phyloP scores from a whole-genome alignment of 1,140 invertebrate species.

The Pararge aegeria region DNA sequence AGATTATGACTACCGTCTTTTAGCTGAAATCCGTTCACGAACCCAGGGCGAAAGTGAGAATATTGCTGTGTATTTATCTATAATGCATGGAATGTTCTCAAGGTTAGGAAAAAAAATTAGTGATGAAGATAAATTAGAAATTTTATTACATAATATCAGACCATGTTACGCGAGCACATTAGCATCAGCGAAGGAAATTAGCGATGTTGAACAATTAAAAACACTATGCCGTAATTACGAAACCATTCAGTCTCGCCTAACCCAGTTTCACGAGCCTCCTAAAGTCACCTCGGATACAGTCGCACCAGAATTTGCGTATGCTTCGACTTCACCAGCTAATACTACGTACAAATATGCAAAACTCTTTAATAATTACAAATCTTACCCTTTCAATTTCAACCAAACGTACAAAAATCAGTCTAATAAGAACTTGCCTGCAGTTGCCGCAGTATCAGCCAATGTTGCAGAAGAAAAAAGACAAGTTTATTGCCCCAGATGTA shows the following conservation, averaged over 20 bases:
- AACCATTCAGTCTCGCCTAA: neutral
- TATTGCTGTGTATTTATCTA: neutral
- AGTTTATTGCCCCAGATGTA: neutral
- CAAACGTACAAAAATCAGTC: neutral
- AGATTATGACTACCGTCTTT: neutral
- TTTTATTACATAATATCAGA: neutral
- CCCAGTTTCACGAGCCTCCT: neutral
- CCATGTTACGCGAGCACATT: neutral
- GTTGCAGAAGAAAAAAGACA: neutral
- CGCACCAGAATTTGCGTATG: conserved; percentile 1
- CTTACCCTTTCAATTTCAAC: neutral
- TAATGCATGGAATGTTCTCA: neutral
- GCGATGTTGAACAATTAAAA: neutral
- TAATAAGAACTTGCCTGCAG: too few species aligned
- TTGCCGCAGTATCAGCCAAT: too few species aligned
- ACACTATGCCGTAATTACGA: neutral
- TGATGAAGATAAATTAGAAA: neutral
- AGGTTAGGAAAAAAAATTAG: neutral
- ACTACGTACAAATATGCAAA: neutral
- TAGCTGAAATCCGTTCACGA: neutral
- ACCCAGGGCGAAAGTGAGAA: neutral
- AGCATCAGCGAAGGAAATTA: too few species aligned
- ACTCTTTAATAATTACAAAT: neutral
- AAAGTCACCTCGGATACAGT: too few species aligned
- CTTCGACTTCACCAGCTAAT: neutral